Base-by-base conservation (phyloP, 2,113 vertebrate genomes). In the Callaeas wilsoni region DNA sequence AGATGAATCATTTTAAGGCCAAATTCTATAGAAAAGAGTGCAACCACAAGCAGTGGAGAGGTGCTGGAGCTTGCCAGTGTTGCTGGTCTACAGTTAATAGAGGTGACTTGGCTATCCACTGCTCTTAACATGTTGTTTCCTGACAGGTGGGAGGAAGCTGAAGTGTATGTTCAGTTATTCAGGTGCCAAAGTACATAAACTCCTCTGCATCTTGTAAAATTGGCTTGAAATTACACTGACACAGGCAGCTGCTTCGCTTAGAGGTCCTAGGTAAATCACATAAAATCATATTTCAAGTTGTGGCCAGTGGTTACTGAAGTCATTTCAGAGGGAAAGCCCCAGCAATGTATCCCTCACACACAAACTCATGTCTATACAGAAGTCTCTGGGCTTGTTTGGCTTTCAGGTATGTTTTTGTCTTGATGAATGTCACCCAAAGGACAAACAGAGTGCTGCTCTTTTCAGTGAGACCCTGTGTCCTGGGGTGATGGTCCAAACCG, bases 61-160 rank as follows among this genome's bases (percentile, higher is more conserved):
- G 33, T 25, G 78, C 67, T 39, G 14, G 55, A 42, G 39, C 52
- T 88, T 65, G 52, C 33, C 56, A 8, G 46, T 26, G 33, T 67
- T 0, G 1, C 70, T 26, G 44, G 47, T 65, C 46, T 37, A 1
- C 1, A 6, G 15, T 23, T 32, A 22, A 16, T 8, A 49, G 53
- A 1, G 35, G 50, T 76, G 52, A 23, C 60, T 55, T 37, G 60
- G 60, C 53, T 47, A 4, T 37, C 39, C 10, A 10, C 42, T 70
- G 2, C 10, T 47, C 29, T n/a, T 32, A 11, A n/a, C 20, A 0
- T 33, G 47, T 17, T 62, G 13, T n/a, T 69, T 87, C 71, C 78
- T 86, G 91, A 59, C 42, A 17, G 37, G 9, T 18, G 20, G 49
- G 37, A 93, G 78, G 53, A 68, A 37, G 42, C 49, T 26, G 3